Percentiles rank a stretch among this genome's conserved stretches.
These are phyloP conservation scores for Ornithoptera alexandrae DNA, from an alignment of 2,888 invertebrate genomes.

Conservation along the genomic window DNA sequence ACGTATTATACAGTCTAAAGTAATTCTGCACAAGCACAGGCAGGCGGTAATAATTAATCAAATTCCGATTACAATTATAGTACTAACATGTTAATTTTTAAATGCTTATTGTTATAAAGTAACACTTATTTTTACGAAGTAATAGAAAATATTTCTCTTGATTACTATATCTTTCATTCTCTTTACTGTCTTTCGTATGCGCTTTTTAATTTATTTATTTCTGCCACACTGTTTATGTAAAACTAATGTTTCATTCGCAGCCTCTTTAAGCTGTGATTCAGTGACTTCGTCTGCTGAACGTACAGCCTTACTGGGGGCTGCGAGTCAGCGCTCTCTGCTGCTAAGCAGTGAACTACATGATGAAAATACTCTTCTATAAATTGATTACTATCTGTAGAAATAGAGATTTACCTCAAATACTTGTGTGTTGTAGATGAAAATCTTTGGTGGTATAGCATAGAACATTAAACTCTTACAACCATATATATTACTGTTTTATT, in stretches of 20 bases:
- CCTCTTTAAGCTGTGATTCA: slow-evolving; percentile 83
- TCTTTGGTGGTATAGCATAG: neutral
- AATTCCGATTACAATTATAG: neutral
- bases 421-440: neutral
- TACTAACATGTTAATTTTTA: neutral
- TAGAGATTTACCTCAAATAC: neutral
- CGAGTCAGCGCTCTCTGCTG: slow-evolving; percentile 87
- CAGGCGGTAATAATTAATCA: no score
- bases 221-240: neutral
- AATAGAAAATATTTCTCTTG: neutral
- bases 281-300: slow-evolving; percentile 81
- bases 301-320: slow-evolving; percentile 83
- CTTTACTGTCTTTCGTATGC: slow-evolving; percentile 18
- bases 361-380: slow-evolving; percentile 91
- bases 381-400: neutral
- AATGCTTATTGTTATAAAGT: neutral
- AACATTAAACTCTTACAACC: neutral
- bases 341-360: slow-evolving; percentile 90
- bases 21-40: no score
- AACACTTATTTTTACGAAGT: neutral
- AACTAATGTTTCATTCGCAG: slow-evolving; percentile 43
- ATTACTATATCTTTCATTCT: neutral
- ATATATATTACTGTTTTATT: neutral
- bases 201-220: slow-evolving; percentile 1
- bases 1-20: no score